These are phyloP conservation scores for Orchestes rusci DNA, from an alignment of 2,888 invertebrate species.

Conservation along the genomic window DNA sequence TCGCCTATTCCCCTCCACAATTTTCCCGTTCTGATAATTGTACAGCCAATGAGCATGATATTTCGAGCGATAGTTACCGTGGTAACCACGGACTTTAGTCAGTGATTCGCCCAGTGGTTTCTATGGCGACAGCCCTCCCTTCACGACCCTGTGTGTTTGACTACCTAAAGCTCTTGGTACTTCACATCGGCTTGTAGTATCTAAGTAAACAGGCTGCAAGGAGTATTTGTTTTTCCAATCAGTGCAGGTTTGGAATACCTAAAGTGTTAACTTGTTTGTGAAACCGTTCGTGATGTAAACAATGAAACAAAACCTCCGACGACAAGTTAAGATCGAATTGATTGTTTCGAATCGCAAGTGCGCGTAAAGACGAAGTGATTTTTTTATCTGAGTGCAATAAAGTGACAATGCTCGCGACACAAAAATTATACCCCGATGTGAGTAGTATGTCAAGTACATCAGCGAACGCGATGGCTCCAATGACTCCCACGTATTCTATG, in stretches of 20 bases:
- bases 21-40: constrained; percentile 19
- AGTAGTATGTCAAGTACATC: constrained; percentile 64
- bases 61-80: constrained; percentile 32
- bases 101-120: constrained; percentile 33
- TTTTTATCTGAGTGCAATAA: too few relatives aligned
- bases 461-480: constrained; percentile 59
- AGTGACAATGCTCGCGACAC: constrained; percentile 55
- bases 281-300: constrained; percentile 47
- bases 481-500: constrained; percentile 73
- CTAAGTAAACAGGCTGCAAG: constrained; percentile 48
- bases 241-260: constrained; percentile 48
- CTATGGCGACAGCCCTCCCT: constrained; percentile 39
- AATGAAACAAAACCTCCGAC: constrained; percentile 47
- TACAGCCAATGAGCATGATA: constrained; percentile 29
- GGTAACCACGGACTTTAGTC: too few relatives aligned
- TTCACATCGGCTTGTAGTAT: constrained; percentile 48
- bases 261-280: constrained; percentile 48
- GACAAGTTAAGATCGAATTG: constrained; percentile 44
- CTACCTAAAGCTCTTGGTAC: constrained; percentile 47
- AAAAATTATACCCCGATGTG: constrained; percentile 63
- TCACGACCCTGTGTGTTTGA: constrained; percentile 42
- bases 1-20: constrained; percentile 8
- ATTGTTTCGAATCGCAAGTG: constrained; percentile 33
- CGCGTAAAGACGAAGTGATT: constrained; percentile 17
- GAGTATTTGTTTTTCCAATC: constrained; percentile 53